Percentiles rank a stretch among this genome's conserved stretches.
phyloP scores from a whole-genome alignment of 2,888 invertebrate species.

The Galerucella calmariensis region DNA sequence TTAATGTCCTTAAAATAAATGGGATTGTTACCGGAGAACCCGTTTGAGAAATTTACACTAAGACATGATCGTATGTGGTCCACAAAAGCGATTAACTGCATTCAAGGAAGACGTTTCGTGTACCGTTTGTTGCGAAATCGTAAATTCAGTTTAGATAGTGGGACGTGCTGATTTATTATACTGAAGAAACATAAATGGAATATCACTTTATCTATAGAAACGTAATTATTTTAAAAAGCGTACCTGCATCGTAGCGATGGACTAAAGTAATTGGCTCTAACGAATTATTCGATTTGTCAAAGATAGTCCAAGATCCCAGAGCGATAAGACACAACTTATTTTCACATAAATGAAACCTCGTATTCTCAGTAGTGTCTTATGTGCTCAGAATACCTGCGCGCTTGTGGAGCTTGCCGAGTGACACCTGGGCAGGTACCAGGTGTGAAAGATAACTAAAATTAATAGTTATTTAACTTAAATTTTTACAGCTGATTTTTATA shows the following conservation, averaged over 20 bases:
- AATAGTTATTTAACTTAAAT: no score
- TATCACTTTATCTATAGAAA: not conserved
- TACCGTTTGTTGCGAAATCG: constrained; percentile 2
- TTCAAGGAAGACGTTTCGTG: constrained; percentile 2
- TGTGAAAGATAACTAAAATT: no score
- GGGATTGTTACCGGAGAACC: constrained; percentile 27
- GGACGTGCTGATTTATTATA: not conserved
- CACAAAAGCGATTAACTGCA: constrained; percentile 14
- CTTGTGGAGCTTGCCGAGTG: no score
- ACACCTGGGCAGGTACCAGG: no score
- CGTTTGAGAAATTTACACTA: constrained; percentile 28
- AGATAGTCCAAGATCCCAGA: no score
- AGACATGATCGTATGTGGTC: constrained; percentile 30
- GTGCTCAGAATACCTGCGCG: no score
- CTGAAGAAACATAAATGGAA: not conserved
- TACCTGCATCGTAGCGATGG: not conserved
- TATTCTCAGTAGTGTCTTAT: no score
- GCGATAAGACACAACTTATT: no score
- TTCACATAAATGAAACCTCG: no score
- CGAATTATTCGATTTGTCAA: no score
- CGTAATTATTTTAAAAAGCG: not conserved
- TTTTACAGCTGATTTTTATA: no score
- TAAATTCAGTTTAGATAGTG: not conserved
- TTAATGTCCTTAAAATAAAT: constrained; percentile 39
- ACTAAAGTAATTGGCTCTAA: no score